phyloP scores from a whole-genome alignment of 2,888 invertebrate genomes.

The Hydriomena furcata region DNA sequence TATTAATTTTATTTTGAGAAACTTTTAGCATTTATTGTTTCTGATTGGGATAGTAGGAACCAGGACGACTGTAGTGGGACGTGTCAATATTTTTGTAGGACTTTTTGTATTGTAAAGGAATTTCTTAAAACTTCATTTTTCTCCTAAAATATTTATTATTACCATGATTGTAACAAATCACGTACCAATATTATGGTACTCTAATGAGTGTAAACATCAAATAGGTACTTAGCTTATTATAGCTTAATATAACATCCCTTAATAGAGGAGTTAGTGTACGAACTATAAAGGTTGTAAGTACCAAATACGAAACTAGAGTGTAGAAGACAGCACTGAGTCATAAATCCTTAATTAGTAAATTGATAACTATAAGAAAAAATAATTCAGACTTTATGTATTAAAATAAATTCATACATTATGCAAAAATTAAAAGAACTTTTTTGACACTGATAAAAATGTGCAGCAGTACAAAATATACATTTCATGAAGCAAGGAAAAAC shows the following conservation, averaged over 20 bases:
- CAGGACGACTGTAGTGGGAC: too few relatives aligned
- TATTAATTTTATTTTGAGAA: too few relatives aligned
- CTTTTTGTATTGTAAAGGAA: neutral
- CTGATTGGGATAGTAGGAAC: too few relatives aligned
- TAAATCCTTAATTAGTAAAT: constrained; percentile 39
- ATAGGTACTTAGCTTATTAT: too few relatives aligned
- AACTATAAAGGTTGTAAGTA: constrained; percentile 52
- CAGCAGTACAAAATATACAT: constrained; percentile 40
- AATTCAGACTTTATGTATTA: constrained; percentile 37
- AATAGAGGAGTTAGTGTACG: constrained; percentile 53
- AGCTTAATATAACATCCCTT: constrained; percentile 45
- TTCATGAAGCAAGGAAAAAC: constrained; percentile 24
- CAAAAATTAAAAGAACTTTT: constrained; percentile 28
- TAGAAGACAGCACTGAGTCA: constrained; percentile 37
- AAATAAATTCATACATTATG: constrained; percentile 39
- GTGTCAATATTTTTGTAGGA: too few relatives aligned
- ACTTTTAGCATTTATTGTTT: too few relatives aligned
- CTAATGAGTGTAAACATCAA: constrained; percentile 52
- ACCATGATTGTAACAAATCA: constrained; percentile 69
- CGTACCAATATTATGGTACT: constrained; percentile 58
- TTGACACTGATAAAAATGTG: constrained; percentile 28
- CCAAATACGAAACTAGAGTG: constrained; percentile 47
- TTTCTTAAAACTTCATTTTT: constrained; percentile 36
- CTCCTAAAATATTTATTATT: constrained; percentile 69
- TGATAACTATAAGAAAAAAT: constrained; percentile 39